phyloP scores from a whole-genome alignment of 2,888 invertebrate species.

The Melinopterus prodromus region DNA sequence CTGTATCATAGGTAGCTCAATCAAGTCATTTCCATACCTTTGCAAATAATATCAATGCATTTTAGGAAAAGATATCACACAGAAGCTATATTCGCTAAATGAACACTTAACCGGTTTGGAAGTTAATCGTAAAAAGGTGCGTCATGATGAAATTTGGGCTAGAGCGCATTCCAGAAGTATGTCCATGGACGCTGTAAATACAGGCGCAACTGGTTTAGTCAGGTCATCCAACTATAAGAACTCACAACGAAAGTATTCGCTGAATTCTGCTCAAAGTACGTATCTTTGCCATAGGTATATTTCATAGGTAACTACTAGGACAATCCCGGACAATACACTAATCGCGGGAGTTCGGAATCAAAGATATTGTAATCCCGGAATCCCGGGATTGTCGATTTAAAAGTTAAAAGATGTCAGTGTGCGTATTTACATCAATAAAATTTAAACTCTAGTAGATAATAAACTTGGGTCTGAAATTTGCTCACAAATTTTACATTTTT shows the following conservation, averaged over 20 bases:
- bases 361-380: too few species aligned
- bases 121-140: conserved; percentile 54
- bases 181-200: conserved; percentile 81
- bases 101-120: conserved; percentile 71
- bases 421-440: too few species aligned
- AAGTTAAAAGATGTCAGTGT: too few species aligned
- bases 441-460: too few species aligned
- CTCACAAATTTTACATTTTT: too few species aligned
- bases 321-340: too few species aligned
- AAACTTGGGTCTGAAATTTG: too few species aligned
- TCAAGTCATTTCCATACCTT: background rate
- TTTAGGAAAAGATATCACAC: conserved; percentile 81
- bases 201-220: conserved; percentile 77
- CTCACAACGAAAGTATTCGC: conserved; percentile 59
- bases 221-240: conserved; percentile 72
- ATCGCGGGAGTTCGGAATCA: too few species aligned
- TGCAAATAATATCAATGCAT: background rate
- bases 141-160: conserved; percentile 57
- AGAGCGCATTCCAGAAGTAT: conserved; percentile 72
- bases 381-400: too few species aligned
- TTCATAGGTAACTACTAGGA: too few species aligned
- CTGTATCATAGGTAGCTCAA: conserved; percentile 74
- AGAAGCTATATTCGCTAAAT: conserved; percentile 83
- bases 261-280: conserved; percentile 61
- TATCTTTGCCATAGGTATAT: conserved; percentile 29